Evolutionary conservation across 2,888 invertebrate species (phyloP), one percentile per base, ranked within the genome.

Genomic region (Chaetoderma sp.): DNA sequence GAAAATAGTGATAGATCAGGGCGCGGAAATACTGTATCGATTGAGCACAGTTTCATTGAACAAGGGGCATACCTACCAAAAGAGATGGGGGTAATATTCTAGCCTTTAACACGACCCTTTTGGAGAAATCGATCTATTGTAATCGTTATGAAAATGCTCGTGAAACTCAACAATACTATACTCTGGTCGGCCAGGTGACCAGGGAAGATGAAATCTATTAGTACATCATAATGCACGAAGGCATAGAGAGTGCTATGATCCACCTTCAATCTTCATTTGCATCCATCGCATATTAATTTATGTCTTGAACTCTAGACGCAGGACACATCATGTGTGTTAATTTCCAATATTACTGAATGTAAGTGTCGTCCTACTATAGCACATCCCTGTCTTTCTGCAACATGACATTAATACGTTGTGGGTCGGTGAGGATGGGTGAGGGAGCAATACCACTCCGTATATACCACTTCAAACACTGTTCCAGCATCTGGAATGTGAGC

Each of bases 261-360:
- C 50, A 60, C 50, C 60, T 60, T 4, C 52, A 60, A 27, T 52
- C 52, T 2, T 32, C 50, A 28, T 60, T 60, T 60, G 62, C 39
- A 33, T 44, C 45, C 32, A 58, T 25, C 62, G 57, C 28, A 42
- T 62, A 32, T 47, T 27, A 2, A 18, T 23, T 5, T 44, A 62
- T 59, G 42, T 57, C 23, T 25, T 62, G 28, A 45, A 62, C 16
- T 33, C 18, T 45, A 8, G 32, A 62, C 42, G 57, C 32, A 39
- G 62, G 62, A n/a, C 47, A 62, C 44, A 59, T 42, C 8, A 33
- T 47, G 27, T 42, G 39, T 62, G 2, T 55, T 62, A n/a, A 27
- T 62, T 21, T 62, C 62, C 44, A 62, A 42, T 36, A 28, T 55
- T 33, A 55, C 60, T 27, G 52, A n/a, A 60, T 54, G 60, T 60